A percentile compares a stretch with the other conserved stretches of the same genome.
Conservation (phyloP, 53 echinoderm and acorn worm genomes). For the Paracentrotus lividus region DNA sequence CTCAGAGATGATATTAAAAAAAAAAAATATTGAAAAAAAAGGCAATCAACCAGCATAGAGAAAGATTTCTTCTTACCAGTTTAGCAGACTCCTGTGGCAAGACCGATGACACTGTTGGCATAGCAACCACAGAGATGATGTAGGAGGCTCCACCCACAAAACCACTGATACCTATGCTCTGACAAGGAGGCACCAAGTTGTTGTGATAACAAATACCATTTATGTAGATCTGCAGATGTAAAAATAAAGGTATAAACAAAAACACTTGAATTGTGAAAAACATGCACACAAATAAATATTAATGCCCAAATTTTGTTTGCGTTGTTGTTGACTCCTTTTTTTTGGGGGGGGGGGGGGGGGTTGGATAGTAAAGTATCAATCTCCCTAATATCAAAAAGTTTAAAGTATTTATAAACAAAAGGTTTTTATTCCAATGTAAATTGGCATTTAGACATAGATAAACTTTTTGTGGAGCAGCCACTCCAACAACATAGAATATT, state of each 20-base stretch:
- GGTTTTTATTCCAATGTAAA: no score
- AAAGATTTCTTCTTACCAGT: slow-evolving; percentile 72
- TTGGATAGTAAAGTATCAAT: no score
- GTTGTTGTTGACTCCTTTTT: no score
- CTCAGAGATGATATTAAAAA: no score
- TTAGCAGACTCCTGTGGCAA: slow-evolving; percentile 82
- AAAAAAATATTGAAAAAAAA: no score
- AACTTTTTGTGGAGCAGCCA: no score
- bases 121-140: slow-evolving; percentile 77
- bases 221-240: slow-evolving; percentile 72
- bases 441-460: no score
- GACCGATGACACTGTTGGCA: slow-evolving; percentile 74
- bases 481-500: no score
- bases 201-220: slow-evolving; percentile 84
- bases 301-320: no score
- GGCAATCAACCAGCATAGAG: not conserved
- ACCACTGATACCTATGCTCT: slow-evolving; percentile 81
- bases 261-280: not conserved
- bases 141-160: slow-evolving; percentile 79
- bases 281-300: not conserved
- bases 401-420: no score
- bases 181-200: slow-evolving; percentile 77
- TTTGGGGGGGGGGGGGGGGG: no score
- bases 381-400: no score
- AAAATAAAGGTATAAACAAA: not conserved